Evolutionary conservation across 2,797 vertebrate genomes (phyloP), one percentile per base, ranked within the genome.

Genomic region (Chelmon rostratus): DNA sequence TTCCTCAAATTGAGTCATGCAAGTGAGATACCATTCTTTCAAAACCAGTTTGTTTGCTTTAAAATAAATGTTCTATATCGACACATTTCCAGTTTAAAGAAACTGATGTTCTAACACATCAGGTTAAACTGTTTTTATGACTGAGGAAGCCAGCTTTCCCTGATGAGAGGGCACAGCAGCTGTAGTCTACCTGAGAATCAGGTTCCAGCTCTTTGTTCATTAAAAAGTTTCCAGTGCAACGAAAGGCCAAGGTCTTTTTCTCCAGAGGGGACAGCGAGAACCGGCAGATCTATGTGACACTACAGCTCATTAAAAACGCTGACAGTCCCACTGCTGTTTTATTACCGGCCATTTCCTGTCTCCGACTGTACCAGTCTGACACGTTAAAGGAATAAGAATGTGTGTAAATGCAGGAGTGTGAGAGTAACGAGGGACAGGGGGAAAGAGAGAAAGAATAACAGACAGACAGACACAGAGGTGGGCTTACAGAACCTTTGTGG

Each of bases 161-260:
- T 31, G 40, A 61, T 56, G 76, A 62, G 65, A 74, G 63, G 73
- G 64, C 35, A 65, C 52, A 49, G 16, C 16, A 52, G 56, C 46
- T 61, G 40, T 38, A 46, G 25, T 58, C 59, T 76, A 78, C 84
- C 71, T 87, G 75, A 84, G 75, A 83, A 80, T 81, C 80, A 78
- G 89, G 85, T 91, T 87, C 16, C 57, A 35, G 40, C 73, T 81
- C 79, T 91, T 85, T 89, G 85, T 91, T 93, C 92, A 93, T 94
- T 94, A 93, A 93, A 94, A 93, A 89, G 91, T 93, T 91, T 93
- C 78, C 49, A 10, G 57, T 69, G 40, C 87, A 91, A 87, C 72
- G 76, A 86, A 82, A 83, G 78, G 82, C 91, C 88, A 84, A 80
- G 70, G 71, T 75, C 44, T 75, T 76, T 79, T 71, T 81, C 57